phyloP scores from a whole-genome alignment of 2,888 invertebrate genomes.

The Carterocephalus palaemon region DNA sequence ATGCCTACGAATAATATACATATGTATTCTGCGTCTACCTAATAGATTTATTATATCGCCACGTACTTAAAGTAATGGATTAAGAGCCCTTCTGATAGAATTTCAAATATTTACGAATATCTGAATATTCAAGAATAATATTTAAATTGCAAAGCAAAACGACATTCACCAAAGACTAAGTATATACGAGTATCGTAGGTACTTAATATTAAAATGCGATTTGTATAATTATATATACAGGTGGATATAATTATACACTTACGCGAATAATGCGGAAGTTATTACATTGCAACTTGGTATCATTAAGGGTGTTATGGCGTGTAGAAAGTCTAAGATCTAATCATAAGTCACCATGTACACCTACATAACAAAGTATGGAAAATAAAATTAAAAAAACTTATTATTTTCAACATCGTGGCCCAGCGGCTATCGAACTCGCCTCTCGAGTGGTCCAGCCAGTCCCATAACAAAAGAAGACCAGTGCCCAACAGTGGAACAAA shows the following conservation, averaged over 20 bases:
- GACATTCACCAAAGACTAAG: constrained; percentile 30
- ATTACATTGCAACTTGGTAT: background rate
- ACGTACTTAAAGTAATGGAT: constrained; percentile 3
- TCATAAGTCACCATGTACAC: no score
- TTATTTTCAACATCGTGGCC: no score
- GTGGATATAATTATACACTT: constrained; percentile 17
- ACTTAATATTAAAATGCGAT: constrained; percentile 18
- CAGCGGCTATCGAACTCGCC: no score
- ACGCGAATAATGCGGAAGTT: constrained; percentile 20
- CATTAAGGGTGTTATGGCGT: constrained; percentile 3
- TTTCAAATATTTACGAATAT: constrained; percentile 15
- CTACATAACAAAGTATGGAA: no score
- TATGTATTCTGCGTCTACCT: background rate
- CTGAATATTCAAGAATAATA: constrained; percentile 20
- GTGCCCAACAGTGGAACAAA: no score
- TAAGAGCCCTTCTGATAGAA: constrained; percentile 7
- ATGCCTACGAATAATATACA: constrained; percentile 2
- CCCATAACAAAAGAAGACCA: no score
- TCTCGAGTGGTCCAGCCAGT: no score
- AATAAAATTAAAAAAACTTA: no score
- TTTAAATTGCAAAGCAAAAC: constrained; percentile 33
- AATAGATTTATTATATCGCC: constrained; percentile 10
- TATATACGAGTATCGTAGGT: no score
- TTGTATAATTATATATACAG: constrained; percentile 30
- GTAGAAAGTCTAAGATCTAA: constrained; percentile 19